A percentile compares a stretch with the other conserved stretches of the same genome.
Conservation (phyloP, 1,140 invertebrate species). For the Cotesia glomerata region DNA sequence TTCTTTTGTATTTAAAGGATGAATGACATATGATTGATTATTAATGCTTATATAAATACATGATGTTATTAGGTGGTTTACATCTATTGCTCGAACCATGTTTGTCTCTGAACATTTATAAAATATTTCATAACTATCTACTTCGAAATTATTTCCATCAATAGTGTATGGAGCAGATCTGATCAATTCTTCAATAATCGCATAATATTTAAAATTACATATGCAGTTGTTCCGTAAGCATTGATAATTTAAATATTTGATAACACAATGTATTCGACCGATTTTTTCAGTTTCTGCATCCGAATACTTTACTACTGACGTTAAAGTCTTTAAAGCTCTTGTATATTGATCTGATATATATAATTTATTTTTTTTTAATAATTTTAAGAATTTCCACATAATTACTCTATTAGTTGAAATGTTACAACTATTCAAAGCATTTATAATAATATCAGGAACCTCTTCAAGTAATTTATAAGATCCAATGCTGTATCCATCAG, state of each 20-base stretch:
- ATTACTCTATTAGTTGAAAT: neutral
- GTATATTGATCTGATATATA: constrained; percentile 1
- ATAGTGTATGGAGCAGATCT: neutral
- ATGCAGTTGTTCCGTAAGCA: neutral
- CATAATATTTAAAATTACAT: neutral
- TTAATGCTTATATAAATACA: no score
- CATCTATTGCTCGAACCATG: neutral
- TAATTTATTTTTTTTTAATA: constrained; percentile 7
- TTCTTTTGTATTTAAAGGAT: no score
- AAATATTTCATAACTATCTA: neutral
- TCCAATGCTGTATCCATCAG: neutral
- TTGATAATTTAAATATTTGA: neutral
- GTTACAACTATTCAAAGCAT: neutral
- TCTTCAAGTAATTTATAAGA: neutral
- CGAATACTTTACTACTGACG: neutral
- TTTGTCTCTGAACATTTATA: neutral
- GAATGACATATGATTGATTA: neutral
- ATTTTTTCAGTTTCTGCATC: neutral
- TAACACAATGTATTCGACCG: neutral
- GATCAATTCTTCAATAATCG: neutral
- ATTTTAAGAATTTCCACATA: neutral
- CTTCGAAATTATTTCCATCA: neutral
- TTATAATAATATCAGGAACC: neutral
- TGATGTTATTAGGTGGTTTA: neutral
- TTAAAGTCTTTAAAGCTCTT: neutral